Conservation (phyloP, 1,140 invertebrate species). For the Cataglyphis hispanica region DNA sequence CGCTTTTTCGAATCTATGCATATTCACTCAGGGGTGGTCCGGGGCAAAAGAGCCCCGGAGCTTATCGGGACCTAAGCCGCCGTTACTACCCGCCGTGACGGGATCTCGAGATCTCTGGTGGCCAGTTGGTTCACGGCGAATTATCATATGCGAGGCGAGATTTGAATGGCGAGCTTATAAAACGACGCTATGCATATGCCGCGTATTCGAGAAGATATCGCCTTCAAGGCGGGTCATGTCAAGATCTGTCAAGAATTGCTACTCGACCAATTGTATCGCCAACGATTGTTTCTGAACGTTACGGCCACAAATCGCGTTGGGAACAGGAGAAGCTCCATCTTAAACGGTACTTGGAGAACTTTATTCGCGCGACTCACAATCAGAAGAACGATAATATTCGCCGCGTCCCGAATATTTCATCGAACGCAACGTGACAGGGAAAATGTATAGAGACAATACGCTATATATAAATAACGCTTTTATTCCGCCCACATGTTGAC, state of each 20-base stretch:
- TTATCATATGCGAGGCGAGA: slow-evolving; percentile 71
- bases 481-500: slow-evolving; percentile 64
- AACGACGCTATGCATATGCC: slow-evolving; percentile 64
- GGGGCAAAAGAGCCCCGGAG: slow-evolving; percentile 31
- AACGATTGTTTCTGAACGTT: neutral
- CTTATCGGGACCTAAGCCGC: slow-evolving; percentile 72
- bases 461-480: slow-evolving; percentile 67
- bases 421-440: slow-evolving; percentile 46
- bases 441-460: slow-evolving; percentile 71
- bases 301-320: neutral
- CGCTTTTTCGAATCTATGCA: slow-evolving; percentile 48
- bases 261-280: slow-evolving; percentile 17
- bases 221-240: slow-evolving; percentile 36
- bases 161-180: slow-evolving; percentile 74
- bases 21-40: slow-evolving; percentile 71
- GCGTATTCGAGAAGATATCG: slow-evolving; percentile 32
- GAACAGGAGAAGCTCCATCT: neutral
- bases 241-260: slow-evolving; percentile 49
- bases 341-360: slow-evolving; percentile 1
- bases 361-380: neutral
- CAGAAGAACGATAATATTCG: slow-evolving; percentile 42
- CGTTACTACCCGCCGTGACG: slow-evolving; percentile 58
- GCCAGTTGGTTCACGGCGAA: slow-evolving; percentile 69
- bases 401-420: slow-evolving; percentile 58
- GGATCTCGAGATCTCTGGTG: slow-evolving; percentile 65